Evolutionary conservation across 2,113 vertebrate genomes (phyloP), one percentile per base, ranked within the genome.

Genomic region (Elgaria multicarinata): DNA sequence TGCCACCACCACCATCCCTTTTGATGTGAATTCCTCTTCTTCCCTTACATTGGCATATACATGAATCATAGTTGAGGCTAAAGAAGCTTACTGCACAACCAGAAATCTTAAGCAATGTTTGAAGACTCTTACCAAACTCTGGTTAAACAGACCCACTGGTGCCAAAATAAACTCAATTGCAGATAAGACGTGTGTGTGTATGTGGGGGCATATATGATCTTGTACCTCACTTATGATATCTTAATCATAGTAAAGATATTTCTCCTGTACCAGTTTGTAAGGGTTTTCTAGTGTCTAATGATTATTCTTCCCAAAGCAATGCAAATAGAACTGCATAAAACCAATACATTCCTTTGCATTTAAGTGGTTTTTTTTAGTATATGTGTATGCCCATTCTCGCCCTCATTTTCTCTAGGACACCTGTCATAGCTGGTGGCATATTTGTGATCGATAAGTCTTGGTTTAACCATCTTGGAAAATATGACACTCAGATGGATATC

Each of bases 401-500:
- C 39, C 46, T 39, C 13, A 42, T 89, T 89, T 93, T 22, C 10
- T 90, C n/a, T 94, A 99, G 99, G 97, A 99, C 99, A 1, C 99
- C 99, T 12, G 99, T 99, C 89, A 99, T 99, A 90, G 99, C 99
- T 14, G 99, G 99, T 72, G 99, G 99, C 53, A 99, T 99, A 92
- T 99, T 99, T 39, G 98, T 99, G 93, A 99, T 99, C 83, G 97
- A 99, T 96, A 99, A 98, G 95, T 98, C 98, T 94, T 99, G 99
- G 99, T 99, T 99, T 96, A 99, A 99, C 96, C 98, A 99, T 91
- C 95, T 99, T 94, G 99, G 99, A 78, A 99, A 99, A 96, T 99
- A 99, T 0, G 99, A 99, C 95, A 99, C 98, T 82, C 98, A 99
- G 95, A 99, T 99, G 99, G 99, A 99, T 95, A 99, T 99, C 95